Evolutionary conservation across 1,140 invertebrate species (phyloP).

Genomic region (Geopemphigus sp.): DNA sequence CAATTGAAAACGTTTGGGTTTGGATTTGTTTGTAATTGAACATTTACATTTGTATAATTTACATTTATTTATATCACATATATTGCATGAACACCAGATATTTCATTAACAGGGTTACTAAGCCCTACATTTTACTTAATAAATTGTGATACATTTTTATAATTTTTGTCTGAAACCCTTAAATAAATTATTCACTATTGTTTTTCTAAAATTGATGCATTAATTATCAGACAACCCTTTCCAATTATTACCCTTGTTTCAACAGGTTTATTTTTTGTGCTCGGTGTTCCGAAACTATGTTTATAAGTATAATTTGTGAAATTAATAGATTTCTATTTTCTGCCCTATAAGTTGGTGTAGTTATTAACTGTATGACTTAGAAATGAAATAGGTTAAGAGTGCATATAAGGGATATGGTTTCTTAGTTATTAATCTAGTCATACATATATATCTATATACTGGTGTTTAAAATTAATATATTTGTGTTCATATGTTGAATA

Average conservation of each 20-base stretch:
- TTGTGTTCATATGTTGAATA: too few species aligned
- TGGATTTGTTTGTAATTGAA: conserved; percentile 4
- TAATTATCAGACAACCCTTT: background rate
- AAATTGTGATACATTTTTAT: background rate
- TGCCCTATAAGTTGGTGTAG: background rate
- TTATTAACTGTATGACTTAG: background rate
- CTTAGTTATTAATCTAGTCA: too few species aligned
- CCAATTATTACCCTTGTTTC: background rate
- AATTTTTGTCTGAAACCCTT: background rate
- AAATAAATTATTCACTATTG: background rate
- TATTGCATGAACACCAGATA: conserved; percentile 40
- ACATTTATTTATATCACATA: background rate
- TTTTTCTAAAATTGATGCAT: background rate
- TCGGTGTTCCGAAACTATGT: background rate
- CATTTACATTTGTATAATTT: background rate
- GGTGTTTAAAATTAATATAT: too few species aligned
- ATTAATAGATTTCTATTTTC: conserved; percentile 1
- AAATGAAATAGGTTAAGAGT: conserved; percentile 2
- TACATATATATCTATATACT: too few species aligned
- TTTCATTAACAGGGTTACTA: background rate
- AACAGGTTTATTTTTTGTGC: background rate
- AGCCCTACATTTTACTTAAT: background rate
- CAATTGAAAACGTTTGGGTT: background rate
- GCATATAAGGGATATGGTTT: background rate
- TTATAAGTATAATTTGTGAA: conserved; percentile 10